phyloP scores from a whole-genome alignment of 2,797 vertebrate species.

The Alouatta caraya region DNA sequence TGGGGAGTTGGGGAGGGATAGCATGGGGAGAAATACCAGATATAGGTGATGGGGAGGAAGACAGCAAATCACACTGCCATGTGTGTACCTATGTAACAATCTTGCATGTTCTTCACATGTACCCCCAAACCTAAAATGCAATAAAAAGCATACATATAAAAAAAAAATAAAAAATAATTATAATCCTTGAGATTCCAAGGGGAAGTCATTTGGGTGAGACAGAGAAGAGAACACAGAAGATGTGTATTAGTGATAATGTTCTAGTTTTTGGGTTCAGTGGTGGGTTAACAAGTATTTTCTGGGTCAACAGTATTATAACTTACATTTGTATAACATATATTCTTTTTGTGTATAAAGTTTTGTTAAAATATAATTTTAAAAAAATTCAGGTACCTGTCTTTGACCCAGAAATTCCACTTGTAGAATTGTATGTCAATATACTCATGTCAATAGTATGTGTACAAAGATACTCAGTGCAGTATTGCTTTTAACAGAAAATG shows the following conservation, averaged over 20 bases:
- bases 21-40: no score
- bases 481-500: neutral
- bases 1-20: no score
- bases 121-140: no score
- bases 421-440: neutral
- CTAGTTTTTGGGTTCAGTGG: neutral
- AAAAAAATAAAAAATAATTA: no score
- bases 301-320: neutral
- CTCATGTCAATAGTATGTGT: neutral
- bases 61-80: no score
- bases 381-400: neutral
- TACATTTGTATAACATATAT: neutral
- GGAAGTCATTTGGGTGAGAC: neutral
- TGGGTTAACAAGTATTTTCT: neutral
- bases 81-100: no score
- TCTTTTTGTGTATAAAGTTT: no score
- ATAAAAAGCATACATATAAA: no score
- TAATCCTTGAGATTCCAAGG: no score
- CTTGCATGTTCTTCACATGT: no score
- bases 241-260: neutral
- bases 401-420: neutral
- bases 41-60: no score
- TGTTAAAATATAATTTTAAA: neutral
- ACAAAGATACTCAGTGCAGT: neutral
- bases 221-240: neutral